Conservation (phyloP, 1,140 invertebrate species). For the Platorchestia sp. region DNA sequence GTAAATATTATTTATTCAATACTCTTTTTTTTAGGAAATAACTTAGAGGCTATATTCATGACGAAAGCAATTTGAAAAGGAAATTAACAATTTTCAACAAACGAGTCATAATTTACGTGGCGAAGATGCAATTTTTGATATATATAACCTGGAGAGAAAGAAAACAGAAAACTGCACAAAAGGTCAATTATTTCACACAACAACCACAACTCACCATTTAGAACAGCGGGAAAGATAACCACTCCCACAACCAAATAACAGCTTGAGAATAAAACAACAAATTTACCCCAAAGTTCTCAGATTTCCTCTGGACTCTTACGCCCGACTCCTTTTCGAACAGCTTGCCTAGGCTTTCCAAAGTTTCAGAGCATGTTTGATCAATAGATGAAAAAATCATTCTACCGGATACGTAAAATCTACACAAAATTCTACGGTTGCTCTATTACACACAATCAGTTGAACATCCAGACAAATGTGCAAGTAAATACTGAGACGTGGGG, state of each 20-base stretch:
- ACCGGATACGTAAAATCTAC: too few relatives aligned
- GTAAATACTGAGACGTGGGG: not conserved
- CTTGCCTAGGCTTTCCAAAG: too few relatives aligned
- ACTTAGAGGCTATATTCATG: not conserved
- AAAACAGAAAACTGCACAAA: not conserved
- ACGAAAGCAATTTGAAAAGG: not conserved
- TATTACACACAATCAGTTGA: not conserved
- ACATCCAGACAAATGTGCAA: not conserved
- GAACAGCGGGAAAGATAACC: not conserved
- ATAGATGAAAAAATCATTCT: too few relatives aligned
- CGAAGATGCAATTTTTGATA: too few relatives aligned
- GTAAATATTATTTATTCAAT: slow-evolving; percentile 1
- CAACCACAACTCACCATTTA: not conserved
- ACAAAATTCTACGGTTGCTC: not conserved
- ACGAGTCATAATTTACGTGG: too few relatives aligned
- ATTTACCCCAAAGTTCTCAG: too few relatives aligned
- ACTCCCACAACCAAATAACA: not conserved
- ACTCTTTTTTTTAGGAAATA: not conserved
- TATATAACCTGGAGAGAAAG: not conserved
- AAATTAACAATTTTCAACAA: not conserved
- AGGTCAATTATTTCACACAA: not conserved
- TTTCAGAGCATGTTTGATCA: too few relatives aligned
- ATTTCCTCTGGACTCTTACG: too few relatives aligned
- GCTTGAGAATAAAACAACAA: too few relatives aligned
- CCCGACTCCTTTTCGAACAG: too few relatives aligned